Percentiles rank a stretch among this genome's conserved stretches.
These are phyloP conservation scores for Cotesia chilonis DNA, from an alignment of 1,140 invertebrate genomes.

Conservation along the genomic window DNA sequence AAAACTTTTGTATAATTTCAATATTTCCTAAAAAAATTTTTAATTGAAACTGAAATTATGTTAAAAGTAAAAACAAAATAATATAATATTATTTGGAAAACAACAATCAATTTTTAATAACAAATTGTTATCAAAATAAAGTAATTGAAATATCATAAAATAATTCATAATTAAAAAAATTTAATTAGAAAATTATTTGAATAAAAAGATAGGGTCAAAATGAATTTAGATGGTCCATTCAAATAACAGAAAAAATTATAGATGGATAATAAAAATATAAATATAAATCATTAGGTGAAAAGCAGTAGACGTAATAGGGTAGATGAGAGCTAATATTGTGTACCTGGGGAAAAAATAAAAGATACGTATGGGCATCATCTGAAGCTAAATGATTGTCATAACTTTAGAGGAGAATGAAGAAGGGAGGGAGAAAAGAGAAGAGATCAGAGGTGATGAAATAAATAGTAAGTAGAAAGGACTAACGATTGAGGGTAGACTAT, in stretches of 20 bases:
- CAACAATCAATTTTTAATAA: too few species aligned
- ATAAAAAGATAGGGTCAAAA: too few species aligned
- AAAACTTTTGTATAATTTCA: too few species aligned
- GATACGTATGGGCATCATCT: constrained; percentile 11
- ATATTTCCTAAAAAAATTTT: too few species aligned
- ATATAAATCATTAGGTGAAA: constrained; percentile 32
- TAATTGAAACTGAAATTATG: too few species aligned
- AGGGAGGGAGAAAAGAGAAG: not conserved
- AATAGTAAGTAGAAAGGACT: constrained; percentile 16
- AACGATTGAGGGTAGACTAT: constrained; percentile 15
- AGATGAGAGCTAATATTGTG: not conserved
- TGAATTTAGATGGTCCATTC: too few species aligned
- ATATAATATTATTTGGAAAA: too few species aligned
- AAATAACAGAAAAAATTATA: not conserved
- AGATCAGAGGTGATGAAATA: constrained; percentile 22
- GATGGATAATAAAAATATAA: constrained; percentile 31
- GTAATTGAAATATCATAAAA: too few species aligned
- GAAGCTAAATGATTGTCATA: constrained; percentile 35
- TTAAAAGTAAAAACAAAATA: too few species aligned
- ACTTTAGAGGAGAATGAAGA: constrained; percentile 1
- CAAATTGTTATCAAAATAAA: too few species aligned
- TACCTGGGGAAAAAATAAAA: constrained; percentile 10
- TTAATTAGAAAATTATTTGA: too few species aligned
- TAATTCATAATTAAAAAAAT: too few species aligned
- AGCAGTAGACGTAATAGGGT: not conserved